Conservation (phyloP, 2,113 vertebrate species). For the Cinclus cinclus region DNA sequence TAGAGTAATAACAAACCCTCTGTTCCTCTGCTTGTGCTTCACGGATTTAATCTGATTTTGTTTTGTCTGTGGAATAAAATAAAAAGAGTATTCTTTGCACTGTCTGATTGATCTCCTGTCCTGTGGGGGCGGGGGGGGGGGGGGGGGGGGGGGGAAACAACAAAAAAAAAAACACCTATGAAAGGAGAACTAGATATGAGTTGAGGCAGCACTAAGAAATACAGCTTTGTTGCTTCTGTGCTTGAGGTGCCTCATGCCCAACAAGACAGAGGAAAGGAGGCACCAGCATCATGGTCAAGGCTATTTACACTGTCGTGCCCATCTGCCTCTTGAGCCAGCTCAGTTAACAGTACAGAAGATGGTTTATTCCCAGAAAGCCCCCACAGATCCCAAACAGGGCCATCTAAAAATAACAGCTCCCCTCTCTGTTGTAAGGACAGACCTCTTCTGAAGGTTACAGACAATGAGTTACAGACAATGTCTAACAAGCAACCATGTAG, state of each 20-base stretch:
- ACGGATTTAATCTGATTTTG: conserved; percentile 13
- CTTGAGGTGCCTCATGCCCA: background rate
- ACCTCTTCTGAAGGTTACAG: background rate
- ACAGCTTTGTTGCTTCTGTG: background rate
- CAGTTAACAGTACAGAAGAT: background rate
- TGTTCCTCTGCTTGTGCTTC: background rate
- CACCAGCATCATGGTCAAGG: fast-evolving
- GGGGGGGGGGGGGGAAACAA: background rate
- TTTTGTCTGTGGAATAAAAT: background rate
- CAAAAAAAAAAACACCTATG: background rate
- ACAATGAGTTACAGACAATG: background rate
- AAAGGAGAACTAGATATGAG: background rate
- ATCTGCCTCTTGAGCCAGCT: background rate
- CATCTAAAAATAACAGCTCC: background rate
- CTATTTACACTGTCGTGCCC: fast-evolving
- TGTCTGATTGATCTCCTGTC: background rate
- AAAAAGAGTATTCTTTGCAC: background rate
- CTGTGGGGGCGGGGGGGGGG: no score
- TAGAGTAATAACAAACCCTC: background rate
- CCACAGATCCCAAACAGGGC: background rate
- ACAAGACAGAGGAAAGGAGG: background rate
- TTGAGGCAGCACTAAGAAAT: background rate
- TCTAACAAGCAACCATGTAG: background rate
- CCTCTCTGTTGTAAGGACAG: background rate
- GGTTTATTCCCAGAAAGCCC: background rate